Evolutionary conservation across 2,797 vertebrate genomes (phyloP).

Genomic region (Anomalospiza imberbis): DNA sequence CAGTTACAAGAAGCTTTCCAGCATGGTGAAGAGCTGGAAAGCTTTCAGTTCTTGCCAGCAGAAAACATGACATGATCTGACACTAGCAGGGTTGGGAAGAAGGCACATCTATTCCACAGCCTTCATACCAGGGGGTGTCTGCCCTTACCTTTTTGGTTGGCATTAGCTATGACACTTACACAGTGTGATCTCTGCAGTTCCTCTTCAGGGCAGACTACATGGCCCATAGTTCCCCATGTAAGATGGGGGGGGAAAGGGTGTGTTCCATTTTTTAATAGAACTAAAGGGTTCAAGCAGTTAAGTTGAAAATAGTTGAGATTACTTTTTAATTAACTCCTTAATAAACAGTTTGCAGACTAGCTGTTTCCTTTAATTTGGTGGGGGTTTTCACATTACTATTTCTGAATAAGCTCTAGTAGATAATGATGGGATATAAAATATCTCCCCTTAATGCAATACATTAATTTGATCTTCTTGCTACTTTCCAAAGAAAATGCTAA

Average conservation of each 20-base stretch:
- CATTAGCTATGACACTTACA: background rate
- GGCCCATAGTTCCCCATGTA: background rate
- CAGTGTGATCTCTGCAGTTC: background rate
- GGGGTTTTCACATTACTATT: background rate
- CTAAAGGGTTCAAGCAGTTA: background rate
- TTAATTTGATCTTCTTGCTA: background rate
- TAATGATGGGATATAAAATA: background rate
- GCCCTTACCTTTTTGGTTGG: background rate
- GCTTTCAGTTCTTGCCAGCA: background rate
- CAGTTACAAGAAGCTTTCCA: background rate
- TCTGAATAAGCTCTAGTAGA: background rate
- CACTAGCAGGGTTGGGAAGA: background rate
- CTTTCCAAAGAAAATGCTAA: background rate
- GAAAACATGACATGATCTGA: background rate
- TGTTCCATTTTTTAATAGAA: background rate
- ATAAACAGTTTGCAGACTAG: background rate
- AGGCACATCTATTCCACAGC: background rate
- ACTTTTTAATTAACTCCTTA: background rate
- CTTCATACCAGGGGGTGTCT: background rate
- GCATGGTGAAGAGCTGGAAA: background rate
- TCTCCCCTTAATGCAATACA: background rate
- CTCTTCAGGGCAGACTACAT: background rate
- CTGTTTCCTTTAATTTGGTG: background rate
- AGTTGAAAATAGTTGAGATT: background rate
- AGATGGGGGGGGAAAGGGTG: rapidly evolving